Evolutionary conservation across 2,888 invertebrate species (phyloP), one percentile per base, ranked within the genome.

Genomic region (Parnassius mnemosyne): DNA sequence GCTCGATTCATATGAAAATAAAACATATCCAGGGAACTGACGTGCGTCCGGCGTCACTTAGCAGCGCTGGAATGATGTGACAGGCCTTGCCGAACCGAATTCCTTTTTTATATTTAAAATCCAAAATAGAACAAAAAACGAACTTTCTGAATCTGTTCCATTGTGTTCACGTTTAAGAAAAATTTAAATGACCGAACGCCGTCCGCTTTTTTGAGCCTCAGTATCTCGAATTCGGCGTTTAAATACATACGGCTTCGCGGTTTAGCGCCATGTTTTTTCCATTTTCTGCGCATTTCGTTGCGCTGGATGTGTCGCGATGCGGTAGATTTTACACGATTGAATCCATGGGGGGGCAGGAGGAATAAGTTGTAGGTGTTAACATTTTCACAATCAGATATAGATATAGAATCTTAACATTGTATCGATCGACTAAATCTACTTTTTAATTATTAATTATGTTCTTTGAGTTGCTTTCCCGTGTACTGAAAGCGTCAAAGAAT

Each of bases 41-140:
- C 90, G 90, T 89, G 90, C 90, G 91, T 89, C 90, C 88, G 88
- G 89, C 90, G 89, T 90, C 91, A 90, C 91, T 90, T 89, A 89
- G 88, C 87, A 87, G 90, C 89, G 89, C 86, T 82, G 89, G 90
- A 89, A 85, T 90, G 90, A 90, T 89, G 90, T 90, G 91, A 90
- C 90, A 89, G 91, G 83, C 84, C 82, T 88, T 86, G 88, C 88
- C 87, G 88, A 89, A 83, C 80, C 84, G 87, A 87, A 87, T 83
- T 87, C 86, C 85, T 86, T 87, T 89, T 88, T 83, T 79, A 82
- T 81, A 83, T 81, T 82, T 77, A 69, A 83, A 88, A 86, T 86
- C 84, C 80, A 87, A 90, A 87, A 87, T 78, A 84, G 79, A 83
- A 81, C 74, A 83, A 84, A 82, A 84, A 79, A 78, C 34, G 53